Percentiles rank a stretch among this genome's conserved stretches.
Evolutionary conservation across 2,113 vertebrate species (phyloP).

Genomic region (Chauna torquata): DNA sequence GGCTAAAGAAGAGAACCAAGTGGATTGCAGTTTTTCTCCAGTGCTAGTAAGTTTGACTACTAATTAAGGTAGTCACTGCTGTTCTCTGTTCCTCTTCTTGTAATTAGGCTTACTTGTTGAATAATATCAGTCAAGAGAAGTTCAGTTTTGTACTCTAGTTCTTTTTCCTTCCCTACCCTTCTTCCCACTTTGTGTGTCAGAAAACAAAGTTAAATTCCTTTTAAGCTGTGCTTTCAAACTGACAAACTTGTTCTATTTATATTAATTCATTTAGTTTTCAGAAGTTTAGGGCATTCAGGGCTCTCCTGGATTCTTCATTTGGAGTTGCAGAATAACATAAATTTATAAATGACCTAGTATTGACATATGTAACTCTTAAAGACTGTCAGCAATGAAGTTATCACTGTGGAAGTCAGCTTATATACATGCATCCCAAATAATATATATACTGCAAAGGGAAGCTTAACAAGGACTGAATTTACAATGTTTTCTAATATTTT

Average conservation of each 20-base stretch:
- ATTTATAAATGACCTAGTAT: neutral
- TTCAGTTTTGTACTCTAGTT: neutral
- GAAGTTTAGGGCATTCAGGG: neutral
- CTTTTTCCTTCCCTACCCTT: neutral
- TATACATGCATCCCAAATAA: no score
- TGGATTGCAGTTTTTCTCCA: neutral
- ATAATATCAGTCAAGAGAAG: neutral
- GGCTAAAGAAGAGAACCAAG: neutral
- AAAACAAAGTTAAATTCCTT: neutral
- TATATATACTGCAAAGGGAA: neutral
- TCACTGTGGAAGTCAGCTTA: neutral
- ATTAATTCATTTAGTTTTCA: neutral
- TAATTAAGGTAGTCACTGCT: neutral
- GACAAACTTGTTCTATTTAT: neutral
- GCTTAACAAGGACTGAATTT: neutral
- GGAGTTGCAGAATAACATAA: neutral
- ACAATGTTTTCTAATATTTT: neutral
- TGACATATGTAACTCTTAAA: neutral
- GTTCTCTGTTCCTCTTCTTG: neutral
- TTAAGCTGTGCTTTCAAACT: neutral
- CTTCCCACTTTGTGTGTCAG: neutral
- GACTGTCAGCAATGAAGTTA: neutral
- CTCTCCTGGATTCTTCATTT: neutral
- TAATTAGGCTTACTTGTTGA: conserved; percentile 18
- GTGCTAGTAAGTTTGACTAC: neutral